Evolutionary conservation across 2,888 invertebrate species (phyloP).

Genomic region (Oxytorus armatus): DNA sequence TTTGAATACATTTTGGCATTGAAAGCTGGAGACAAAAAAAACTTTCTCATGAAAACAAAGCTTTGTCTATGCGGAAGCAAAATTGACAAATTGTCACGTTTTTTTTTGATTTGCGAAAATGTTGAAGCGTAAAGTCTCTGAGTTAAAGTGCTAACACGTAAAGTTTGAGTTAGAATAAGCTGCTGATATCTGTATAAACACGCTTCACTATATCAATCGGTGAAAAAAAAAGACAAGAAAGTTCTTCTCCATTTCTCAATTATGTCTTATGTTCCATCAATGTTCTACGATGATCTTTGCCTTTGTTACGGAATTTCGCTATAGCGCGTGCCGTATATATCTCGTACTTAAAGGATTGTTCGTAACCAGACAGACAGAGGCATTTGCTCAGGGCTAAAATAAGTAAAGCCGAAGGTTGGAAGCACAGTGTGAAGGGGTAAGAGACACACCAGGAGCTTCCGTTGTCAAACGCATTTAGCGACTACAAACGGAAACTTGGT

Average conservation of each 20-base stretch:
- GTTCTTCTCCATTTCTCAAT: conserved; percentile 16
- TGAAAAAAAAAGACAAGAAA: neutral
- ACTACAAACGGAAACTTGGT: conserved; percentile 82
- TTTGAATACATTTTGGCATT: too few relatives aligned
- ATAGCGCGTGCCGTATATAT: conserved; percentile 5
- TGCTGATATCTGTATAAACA: too few relatives aligned
- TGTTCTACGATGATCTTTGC: neutral
- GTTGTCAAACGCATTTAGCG: conserved; percentile 84
- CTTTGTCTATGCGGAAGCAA: too few relatives aligned
- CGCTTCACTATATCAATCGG: too few relatives aligned
- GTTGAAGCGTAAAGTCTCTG: too few relatives aligned
- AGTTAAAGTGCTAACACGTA: too few relatives aligned
- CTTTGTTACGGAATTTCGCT: conserved; percentile 1
- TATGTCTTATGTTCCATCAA: neutral
- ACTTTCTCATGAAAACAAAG: too few relatives aligned
- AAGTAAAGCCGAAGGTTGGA: conserved; percentile 69
- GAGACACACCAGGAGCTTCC: conserved; percentile 73
- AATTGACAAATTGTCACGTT: too few relatives aligned
- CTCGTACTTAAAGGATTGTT: conserved; percentile 47
- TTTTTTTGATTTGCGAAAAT: too few relatives aligned
- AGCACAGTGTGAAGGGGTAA: conserved; percentile 25
- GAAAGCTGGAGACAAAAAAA: too few relatives aligned
- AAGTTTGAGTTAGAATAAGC: too few relatives aligned
- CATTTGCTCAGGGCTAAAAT: conserved; percentile 76
- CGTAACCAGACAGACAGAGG: conserved; percentile 25